Percentiles rank a stretch among this genome's conserved stretches.
Evolutionary conservation across 2,888 invertebrate species (phyloP).

Genomic region (Tholera decimalis): DNA sequence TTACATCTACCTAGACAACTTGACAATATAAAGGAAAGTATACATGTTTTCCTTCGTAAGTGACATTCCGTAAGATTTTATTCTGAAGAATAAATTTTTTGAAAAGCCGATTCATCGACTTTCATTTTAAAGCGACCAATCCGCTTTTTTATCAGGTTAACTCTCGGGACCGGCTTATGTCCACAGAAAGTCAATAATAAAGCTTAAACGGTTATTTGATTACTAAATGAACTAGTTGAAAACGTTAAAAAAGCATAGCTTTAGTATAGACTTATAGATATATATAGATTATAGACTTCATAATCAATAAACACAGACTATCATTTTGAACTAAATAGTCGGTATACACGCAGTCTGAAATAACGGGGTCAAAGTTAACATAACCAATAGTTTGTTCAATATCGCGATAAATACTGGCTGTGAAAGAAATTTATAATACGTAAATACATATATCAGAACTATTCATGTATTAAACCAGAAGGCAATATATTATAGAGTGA

Average conservation of each 20-base stretch:
- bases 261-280: neutral
- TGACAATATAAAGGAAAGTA: neutral
- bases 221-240: neutral
- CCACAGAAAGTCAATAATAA: neutral
- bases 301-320: constrained; percentile 1
- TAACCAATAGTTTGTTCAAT: constrained; percentile 11
- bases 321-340: neutral
- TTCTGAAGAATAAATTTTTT: constrained; percentile 11
- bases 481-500: neutral
- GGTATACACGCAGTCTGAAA: neutral
- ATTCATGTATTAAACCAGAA: constrained; percentile 17
- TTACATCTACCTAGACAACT: neutral
- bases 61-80: neutral
- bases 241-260: no score
- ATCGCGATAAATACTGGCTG: constrained; percentile 5
- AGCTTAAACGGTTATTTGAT: constrained; percentile 20
- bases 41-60: neutral
- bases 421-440: constrained; percentile 5
- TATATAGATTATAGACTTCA: neutral
- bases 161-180: constrained; percentile 16
- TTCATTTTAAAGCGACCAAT: constrained; percentile 11
- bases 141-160: constrained; percentile 4
- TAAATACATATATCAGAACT: neutral
- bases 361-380: constrained; percentile 11
- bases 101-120: constrained; percentile 21